Evolutionary conservation across 2,888 invertebrate species (phyloP).

Genomic region (Caenorhabditis macrosperma): DNA sequence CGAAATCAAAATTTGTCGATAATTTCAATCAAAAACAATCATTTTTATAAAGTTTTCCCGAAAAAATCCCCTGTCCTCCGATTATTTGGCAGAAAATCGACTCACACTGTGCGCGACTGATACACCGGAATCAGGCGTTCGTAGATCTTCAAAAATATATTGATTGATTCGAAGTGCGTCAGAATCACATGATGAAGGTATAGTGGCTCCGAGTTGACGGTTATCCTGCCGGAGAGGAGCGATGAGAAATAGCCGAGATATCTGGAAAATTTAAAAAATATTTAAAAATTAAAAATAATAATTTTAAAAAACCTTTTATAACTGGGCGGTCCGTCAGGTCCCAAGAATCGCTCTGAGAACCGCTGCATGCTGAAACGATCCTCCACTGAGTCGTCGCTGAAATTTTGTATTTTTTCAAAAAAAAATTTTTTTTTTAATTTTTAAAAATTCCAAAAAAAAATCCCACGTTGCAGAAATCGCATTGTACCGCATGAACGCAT

Average conservation of each 20-base stretch:
- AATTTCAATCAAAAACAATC: too few species aligned
- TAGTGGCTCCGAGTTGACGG: slow-evolving; percentile 90
- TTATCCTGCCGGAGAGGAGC: slow-evolving; percentile 89
- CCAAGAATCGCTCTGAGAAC: slow-evolving; percentile 89
- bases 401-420: slow-evolving; percentile 61
- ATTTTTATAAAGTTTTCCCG: too few species aligned
- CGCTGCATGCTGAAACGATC: slow-evolving; percentile 94
- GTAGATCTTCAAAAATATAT: slow-evolving; percentile 85
- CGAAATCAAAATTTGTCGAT: too few species aligned
- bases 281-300: background rate
- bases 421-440: background rate
- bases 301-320: slow-evolving; percentile 62
- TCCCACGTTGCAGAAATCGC: slow-evolving; percentile 87
- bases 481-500: slow-evolving; percentile 94
- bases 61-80: too few species aligned
- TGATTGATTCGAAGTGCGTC: slow-evolving; percentile 78
- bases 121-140: slow-evolving; percentile 92
- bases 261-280: slow-evolving; percentile 82
- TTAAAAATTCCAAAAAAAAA: background rate
- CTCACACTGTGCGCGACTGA: slow-evolving; percentile 84
- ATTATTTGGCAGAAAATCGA: too few species aligned
- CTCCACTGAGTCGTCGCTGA: slow-evolving; percentile 85
- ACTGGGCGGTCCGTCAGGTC: slow-evolving; percentile 78
- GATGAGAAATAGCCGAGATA: slow-evolving; percentile 94
- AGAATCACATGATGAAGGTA: slow-evolving; percentile 85